Base-by-base conservation (phyloP, 2,113 vertebrate species). In the Balaeniceps rex region DNA sequence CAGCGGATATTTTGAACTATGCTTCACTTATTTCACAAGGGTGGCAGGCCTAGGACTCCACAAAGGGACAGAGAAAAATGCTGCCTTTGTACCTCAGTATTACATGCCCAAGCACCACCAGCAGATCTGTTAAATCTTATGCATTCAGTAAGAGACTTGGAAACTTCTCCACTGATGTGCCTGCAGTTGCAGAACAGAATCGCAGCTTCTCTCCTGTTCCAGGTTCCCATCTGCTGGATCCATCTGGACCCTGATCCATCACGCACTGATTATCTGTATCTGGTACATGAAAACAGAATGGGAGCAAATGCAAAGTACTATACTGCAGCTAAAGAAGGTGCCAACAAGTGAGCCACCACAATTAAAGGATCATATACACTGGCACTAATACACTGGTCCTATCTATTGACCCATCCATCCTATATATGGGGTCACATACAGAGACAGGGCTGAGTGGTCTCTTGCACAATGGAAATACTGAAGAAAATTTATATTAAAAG, bases 241-340 rank as follows among this genome's bases (percentile, higher is more conserved):
- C 88, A 83, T 92, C 76, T 90, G 93, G 86, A 88, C 68, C 51
- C 80, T 81, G 91, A 90, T 88, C 75, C 86, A 86, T 81, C 61
- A 86, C 0, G 0, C 68, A 36, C 71, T 70, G 68, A 77, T 95
- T 83, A 94, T 49, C 79, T 74, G 88, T 72, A 83, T 77, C 90
- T 92, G 94, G 79, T 80, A 66, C 54, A 57, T 6, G 47, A 70
- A 80, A 83, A 60, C 47, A 83, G 78, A 61, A 76, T 0, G 12
- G 66, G 85, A 92, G 40, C 63, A 83, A 80, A 88, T 34, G 31
- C 31, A 60, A 85, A 71, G 36, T 69, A 57, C 16, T 14, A 7
- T 3, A 19, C 12, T 36, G 88, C 66, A 93, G 46, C 58, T 65
- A 85, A 57, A 54, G 57, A 84, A 85, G 65, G 52, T n/a, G 44